These are phyloP conservation scores for Epsilonema sp. DNA, from an alignment of 2,888 invertebrate genomes.

Conservation along the genomic window DNA sequence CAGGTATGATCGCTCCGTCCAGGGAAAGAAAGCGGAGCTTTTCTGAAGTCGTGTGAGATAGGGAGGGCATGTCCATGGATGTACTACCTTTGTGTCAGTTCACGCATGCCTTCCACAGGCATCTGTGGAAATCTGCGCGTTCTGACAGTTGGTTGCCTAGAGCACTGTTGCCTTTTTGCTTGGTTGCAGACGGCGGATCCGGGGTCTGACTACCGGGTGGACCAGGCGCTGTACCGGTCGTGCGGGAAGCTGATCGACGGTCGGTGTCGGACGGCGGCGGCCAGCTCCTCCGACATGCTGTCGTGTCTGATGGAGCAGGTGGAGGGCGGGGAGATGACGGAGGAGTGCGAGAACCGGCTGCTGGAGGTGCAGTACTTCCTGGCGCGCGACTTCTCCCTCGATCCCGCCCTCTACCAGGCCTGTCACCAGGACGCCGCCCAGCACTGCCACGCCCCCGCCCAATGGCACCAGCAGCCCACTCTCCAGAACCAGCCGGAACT, in stretches of 20 bases:
- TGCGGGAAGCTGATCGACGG: conserved; percentile 20
- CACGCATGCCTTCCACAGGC: no score
- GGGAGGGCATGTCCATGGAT: no score
- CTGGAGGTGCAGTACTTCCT: conserved; percentile 93
- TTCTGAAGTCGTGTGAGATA: no score
- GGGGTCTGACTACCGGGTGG: conserved; percentile 87
- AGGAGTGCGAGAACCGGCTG: conserved; percentile 68
- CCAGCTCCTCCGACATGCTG: conserved; percentile 40
- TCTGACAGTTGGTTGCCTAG: no score
- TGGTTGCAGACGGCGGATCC: conserved; percentile 51
- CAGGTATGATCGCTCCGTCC: no score
- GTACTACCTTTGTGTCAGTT: no score
- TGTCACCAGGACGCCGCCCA: conserved; percentile 61
- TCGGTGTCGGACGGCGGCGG: background rate
- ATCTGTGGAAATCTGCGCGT: no score
- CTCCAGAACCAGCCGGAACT: conserved; percentile 44
- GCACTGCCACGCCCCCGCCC: background rate
- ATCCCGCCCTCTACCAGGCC: conserved; percentile 63
- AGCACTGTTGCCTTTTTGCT: no score
- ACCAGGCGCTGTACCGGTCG: conserved; percentile 33
- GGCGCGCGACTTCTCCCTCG: conserved; percentile 75
- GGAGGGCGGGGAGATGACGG: conserved; percentile 59
- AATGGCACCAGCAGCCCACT: conserved; percentile 11
- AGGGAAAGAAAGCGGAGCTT: no score
- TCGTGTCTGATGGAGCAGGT: conserved; percentile 74